Evolutionary conservation across 37 sponge, comb jelly and placozoan species (phyloP).

Genomic region (Beroe ovata): DNA sequence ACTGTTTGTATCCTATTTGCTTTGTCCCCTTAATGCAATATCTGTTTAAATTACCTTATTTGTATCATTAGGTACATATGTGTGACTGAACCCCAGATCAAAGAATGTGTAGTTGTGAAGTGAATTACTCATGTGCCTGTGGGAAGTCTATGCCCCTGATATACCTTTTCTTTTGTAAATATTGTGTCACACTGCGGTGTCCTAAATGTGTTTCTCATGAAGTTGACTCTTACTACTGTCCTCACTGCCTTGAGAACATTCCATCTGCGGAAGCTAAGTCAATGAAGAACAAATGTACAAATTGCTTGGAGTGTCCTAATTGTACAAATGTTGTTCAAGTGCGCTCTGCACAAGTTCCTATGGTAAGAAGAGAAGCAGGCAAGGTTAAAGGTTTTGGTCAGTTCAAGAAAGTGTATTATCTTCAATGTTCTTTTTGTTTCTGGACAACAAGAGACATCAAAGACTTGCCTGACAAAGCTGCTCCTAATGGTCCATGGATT

Average conservation of each 20-base stretch:
- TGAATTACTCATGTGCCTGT: constrained; percentile 43
- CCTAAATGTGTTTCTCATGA: constrained; percentile 66
- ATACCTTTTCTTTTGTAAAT: constrained; percentile 47
- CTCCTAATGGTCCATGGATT: constrained; percentile 58
- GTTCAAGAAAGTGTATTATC: constrained; percentile 61
- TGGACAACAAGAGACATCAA: constrained; percentile 56
- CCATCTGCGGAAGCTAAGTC: constrained; percentile 61
- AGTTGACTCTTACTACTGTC: constrained; percentile 57
- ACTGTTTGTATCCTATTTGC: too few species aligned
- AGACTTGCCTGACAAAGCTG: constrained; percentile 34
- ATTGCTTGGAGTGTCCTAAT: constrained; percentile 54
- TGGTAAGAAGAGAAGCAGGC: constrained; percentile 41
- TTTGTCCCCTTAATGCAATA: too few species aligned
- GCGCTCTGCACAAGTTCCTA: constrained; percentile 56
- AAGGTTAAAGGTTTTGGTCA: constrained; percentile 49
- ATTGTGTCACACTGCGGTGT: constrained; percentile 45
- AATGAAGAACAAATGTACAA: constrained; percentile 36
- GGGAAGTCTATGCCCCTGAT: constrained; percentile 61
- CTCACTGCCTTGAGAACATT: constrained; percentile 53
- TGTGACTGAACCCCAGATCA: too few species aligned
- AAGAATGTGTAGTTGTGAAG: constrained; percentile 34
- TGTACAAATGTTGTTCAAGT: constrained; percentile 62
- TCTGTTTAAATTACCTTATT: too few species aligned
- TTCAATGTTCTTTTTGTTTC: constrained; percentile 61
- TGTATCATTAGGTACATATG: too few species aligned